These are phyloP conservation scores for Stenodema calcarata DNA, from an alignment of 2,888 invertebrate species.

Conservation along the genomic window DNA sequence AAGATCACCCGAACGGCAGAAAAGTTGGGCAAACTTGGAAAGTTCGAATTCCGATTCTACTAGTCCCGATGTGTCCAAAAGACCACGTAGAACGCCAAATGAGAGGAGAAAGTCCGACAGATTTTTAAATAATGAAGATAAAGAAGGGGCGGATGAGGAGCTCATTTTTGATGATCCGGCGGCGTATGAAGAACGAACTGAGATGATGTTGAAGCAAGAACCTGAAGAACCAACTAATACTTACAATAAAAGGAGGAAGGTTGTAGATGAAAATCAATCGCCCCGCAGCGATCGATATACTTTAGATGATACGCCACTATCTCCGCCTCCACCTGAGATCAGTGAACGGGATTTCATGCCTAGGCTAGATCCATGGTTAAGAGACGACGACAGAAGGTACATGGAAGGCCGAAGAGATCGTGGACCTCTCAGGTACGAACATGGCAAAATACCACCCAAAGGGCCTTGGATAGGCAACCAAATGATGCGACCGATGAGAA, in stretches of 20 bases:
- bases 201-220: constrained; percentile 71
- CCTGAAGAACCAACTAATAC: background rate
- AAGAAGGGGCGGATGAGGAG: constrained; percentile 6
- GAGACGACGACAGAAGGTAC: background rate
- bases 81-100: background rate
- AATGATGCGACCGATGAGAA: background rate
- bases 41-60: constrained; percentile 33
- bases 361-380: background rate
- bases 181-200: constrained; percentile 65
- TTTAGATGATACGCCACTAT: background rate
- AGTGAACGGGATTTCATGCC: constrained; percentile 3
- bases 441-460: background rate
- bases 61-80: background rate
- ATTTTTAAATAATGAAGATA: background rate
- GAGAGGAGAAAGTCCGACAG: constrained; percentile 4
- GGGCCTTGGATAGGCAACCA: constrained; percentile 16
- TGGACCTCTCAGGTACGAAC: background rate
- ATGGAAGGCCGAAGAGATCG: background rate
- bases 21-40: constrained; percentile 52
- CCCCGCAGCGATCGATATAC: background rate
- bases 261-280: background rate
- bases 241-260: background rate
- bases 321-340: constrained; percentile 1
- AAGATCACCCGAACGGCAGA: background rate
- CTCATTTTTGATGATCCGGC: constrained; percentile 10